These are phyloP conservation scores for Corythaeola cristata DNA, from an alignment of 2,113 vertebrate genomes.

Conservation along the genomic window DNA sequence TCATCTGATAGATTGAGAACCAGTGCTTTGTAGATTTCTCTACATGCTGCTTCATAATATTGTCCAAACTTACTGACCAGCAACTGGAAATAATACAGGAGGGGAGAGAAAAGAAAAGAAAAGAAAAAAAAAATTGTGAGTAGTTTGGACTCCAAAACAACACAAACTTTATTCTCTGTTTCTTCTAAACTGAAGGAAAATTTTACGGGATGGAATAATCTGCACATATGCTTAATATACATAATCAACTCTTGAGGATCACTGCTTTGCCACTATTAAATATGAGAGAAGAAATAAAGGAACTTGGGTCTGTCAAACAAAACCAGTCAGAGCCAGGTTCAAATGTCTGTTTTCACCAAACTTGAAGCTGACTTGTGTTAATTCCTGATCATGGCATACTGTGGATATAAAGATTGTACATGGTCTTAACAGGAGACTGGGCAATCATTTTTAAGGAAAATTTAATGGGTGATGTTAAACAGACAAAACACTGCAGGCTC, in stretches of 20 bases:
- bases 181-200: not conserved
- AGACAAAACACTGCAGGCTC: not conserved
- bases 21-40: slow-evolving; percentile 91
- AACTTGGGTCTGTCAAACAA: not conserved
- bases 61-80: slow-evolving; percentile 95
- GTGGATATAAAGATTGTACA: not conserved
- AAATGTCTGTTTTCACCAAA: not conserved
- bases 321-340: not conserved
- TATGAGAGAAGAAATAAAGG: not conserved
- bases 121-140: not conserved
- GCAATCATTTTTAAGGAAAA: not conserved
- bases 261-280: not conserved
- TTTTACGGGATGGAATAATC: not conserved
- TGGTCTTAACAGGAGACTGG: not conserved
- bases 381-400: not conserved
- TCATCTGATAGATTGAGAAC: slow-evolving; percentile 96
- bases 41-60: slow-evolving; percentile 82
- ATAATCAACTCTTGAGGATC: not conserved
- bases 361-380: not conserved
- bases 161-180: not conserved
- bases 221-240: not conserved
- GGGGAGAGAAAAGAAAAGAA: not conserved
- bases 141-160: not conserved
- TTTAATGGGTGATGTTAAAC: not conserved
- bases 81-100: slow-evolving; percentile 77